Conservation (phyloP, 2,113 vertebrate species). For the Scomber japonicus region DNA sequence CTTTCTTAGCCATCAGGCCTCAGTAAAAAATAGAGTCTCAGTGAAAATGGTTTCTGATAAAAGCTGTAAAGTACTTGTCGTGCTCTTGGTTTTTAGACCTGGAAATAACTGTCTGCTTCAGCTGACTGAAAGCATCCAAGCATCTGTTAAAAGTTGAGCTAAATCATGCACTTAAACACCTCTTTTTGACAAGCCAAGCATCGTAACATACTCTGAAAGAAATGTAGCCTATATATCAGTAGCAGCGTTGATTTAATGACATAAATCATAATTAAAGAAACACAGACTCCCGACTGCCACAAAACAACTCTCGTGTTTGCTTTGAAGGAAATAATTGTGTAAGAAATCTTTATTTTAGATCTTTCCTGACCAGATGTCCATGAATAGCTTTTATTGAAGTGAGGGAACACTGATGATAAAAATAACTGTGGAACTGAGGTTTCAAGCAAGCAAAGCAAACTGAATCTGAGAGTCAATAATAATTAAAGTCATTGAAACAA, state of each 20-base stretch:
- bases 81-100: neutral
- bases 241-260: neutral
- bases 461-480: neutral
- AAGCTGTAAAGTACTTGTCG: constrained; percentile 6
- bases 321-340: neutral
- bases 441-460: neutral
- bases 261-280: neutral
- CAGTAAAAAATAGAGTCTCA: constrained; percentile 42
- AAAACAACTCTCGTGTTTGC: no score
- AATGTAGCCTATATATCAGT: neutral
- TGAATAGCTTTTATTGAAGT: constrained; percentile 24
- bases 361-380: constrained; percentile 12
- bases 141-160: neutral
- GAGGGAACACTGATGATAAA: constrained; percentile 37
- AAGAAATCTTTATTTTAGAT: constrained; percentile 1
- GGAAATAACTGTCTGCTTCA: neutral
- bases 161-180: neutral
- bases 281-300: neutral
- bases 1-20: constrained; percentile 55
- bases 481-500: neutral
- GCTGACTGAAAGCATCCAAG: neutral
- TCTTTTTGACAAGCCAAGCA: neutral
- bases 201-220: neutral
- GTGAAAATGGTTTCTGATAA: constrained; percentile 29
- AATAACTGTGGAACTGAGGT: constrained; percentile 7